Conservation (phyloP, 2,888 invertebrate species). For the Tipula lateralis region DNA sequence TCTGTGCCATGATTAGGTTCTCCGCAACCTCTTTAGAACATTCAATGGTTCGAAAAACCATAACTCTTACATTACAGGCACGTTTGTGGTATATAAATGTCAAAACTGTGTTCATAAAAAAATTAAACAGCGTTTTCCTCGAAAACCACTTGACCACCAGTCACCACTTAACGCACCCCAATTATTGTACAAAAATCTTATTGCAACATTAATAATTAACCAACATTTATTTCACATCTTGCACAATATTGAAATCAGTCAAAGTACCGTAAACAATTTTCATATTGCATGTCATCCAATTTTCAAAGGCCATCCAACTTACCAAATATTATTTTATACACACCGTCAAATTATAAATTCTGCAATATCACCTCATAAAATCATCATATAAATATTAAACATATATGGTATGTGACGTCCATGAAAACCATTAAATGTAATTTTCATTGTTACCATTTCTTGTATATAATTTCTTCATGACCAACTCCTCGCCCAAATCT, state of each 20-base stretch:
- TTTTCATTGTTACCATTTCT: slow-evolving; percentile 11
- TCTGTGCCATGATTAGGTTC: no score
- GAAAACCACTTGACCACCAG: no score
- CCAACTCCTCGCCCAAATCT: not conserved
- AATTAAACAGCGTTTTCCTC: no score
- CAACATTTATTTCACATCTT: not conserved
- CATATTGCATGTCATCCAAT: not conserved
- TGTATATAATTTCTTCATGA: not conserved
- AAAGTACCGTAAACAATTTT: not conserved
- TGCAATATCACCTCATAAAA: slow-evolving; percentile 1
- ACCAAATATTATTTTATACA: not conserved
- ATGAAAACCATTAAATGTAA: not conserved
- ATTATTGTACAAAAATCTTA: no score
- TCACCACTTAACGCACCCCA: no score
- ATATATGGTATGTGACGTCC: not conserved
- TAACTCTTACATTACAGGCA: no score
- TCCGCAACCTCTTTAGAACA: no score
- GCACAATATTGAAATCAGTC: not conserved
- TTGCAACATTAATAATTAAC: not conserved
- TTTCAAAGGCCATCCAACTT: slow-evolving; percentile 19
- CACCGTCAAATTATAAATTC: not conserved
- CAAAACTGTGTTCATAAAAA: no score
- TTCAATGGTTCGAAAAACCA: no score
- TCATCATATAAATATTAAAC: not conserved
- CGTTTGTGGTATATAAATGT: no score